phyloP scores from a whole-genome alignment of 1,140 invertebrate species.

The Brachionus rotundiformis region DNA sequence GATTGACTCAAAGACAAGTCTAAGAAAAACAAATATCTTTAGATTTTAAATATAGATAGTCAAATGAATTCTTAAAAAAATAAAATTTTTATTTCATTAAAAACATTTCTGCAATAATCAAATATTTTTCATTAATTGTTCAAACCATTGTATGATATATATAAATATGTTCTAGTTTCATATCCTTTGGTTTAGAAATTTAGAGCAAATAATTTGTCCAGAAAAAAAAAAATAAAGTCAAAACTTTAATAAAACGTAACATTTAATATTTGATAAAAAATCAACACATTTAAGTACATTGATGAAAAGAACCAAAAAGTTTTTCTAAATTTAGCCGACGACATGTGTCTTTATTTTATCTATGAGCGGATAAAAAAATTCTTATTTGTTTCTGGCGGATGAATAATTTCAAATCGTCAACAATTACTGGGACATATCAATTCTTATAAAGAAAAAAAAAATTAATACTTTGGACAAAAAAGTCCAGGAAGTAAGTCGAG shows the following conservation, averaged over 20 bases:
- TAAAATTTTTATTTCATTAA: too few relatives aligned
- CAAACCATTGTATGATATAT: too few relatives aligned
- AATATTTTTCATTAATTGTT: too few relatives aligned
- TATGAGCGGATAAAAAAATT: not conserved
- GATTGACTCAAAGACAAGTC: too few relatives aligned
- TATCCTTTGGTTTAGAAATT: not conserved
- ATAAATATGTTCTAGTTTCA: too few relatives aligned
- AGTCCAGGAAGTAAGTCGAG: not conserved
- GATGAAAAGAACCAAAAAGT: not conserved
- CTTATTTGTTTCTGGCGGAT: not conserved
- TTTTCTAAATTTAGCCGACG: not conserved
- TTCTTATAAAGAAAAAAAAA: not conserved
- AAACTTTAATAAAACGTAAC: not conserved
- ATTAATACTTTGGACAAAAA: not conserved
- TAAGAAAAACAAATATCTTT: too few relatives aligned
- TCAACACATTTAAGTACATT: not conserved
- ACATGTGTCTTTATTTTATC: not conserved
- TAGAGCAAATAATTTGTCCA: too few relatives aligned
- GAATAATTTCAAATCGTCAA: not conserved
- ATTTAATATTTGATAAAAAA: not conserved
- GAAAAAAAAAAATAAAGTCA: too few relatives aligned
- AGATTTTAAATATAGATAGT: too few relatives aligned
- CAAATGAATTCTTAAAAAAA: too few relatives aligned
- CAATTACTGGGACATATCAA: not conserved
- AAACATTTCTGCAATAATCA: too few relatives aligned